Conservation (phyloP, 2,888 invertebrate species). For the Chrysotoxum bicinctum region DNA sequence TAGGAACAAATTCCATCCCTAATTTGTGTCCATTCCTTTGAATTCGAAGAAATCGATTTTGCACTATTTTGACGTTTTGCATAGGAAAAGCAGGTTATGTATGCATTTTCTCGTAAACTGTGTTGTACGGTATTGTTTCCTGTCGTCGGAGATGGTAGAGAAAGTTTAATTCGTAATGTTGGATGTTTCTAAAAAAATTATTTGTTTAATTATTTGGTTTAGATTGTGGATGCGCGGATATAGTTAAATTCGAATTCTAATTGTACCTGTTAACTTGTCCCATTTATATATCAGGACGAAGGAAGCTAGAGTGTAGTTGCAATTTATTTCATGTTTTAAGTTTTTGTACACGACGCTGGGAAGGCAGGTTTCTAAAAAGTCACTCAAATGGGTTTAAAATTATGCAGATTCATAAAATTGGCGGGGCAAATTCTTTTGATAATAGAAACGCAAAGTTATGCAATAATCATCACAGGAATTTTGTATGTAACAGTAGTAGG, state of each 20-base stretch:
- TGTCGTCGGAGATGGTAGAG: conserved; percentile 41
- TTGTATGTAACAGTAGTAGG: not conserved
- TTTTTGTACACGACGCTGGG: not conserved
- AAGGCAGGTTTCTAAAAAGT: not conserved
- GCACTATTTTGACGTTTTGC: conserved; percentile 73
- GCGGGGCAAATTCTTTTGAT: not conserved
- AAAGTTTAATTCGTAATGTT: conserved; percentile 43
- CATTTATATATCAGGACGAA: not conserved
- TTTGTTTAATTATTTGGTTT: not conserved
- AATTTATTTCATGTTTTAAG: not conserved
- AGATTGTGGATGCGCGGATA: not conserved
- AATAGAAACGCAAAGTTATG: not conserved
- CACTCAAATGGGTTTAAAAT: not conserved
- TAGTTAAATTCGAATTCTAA: not conserved
- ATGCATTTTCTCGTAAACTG: conserved; percentile 51
- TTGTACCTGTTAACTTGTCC: not conserved
- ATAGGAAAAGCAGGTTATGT: conserved; percentile 69
- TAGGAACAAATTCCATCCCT: not conserved
- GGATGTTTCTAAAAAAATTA: not conserved
- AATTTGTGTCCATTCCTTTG: not conserved
- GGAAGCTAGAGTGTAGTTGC: not conserved
- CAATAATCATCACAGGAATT: not conserved
- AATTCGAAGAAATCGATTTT: conserved; percentile 65
- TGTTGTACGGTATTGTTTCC: conserved; percentile 47
- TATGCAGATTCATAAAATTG: not conserved